Base-by-base conservation (phyloP, 2,888 invertebrate genomes). In the Phoronis australis region DNA sequence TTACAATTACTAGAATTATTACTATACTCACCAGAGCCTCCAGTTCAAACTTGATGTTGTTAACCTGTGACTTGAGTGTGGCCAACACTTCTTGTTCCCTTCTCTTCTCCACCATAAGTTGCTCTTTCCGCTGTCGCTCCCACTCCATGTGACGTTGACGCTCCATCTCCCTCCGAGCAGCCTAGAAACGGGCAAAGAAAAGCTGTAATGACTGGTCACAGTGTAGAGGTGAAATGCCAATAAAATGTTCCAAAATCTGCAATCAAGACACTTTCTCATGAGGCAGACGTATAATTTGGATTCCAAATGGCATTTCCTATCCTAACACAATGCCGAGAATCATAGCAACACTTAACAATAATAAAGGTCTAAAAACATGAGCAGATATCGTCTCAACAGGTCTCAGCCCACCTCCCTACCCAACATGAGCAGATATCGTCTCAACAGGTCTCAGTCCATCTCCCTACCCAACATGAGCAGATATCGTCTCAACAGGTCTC, bases 81-180 rank as follows among this genome's bases (percentile, higher is more conserved):
- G 66, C 65, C 21, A 73, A 60, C 40, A 68, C 68, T 54, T 66
- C 65, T 54, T 72, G 68, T 56, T 72, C 71, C 22, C 71, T 52
- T 37, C 63, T 60, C 51, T 72, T 71, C 57, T 76, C 76, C 24
- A 87, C 83, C 77, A 93, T 88, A 56, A 97, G 80, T 71, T 96
- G 95, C 43, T 88, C 85, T 23, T 85, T 84, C 56, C 90, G 85
- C 71, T 94, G 92, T 68, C 90, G 90, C 77, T 97, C 96, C 90
- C 94, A 93, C 76, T 99, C 97, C 48, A 90, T 80, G 71, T 95
- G 93, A 42, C 96, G 83, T 68, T 95, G 95, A 44, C 94, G 82
- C 69, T 97, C 94, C 85, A 94, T 87, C 80, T 96, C 95, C 72
- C 86, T 84, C 55, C 61, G 61, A 3, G 79, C 79, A 51, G 78